A percentile compares a stretch with the other conserved stretches of the same genome.
These are phyloP conservation scores for Oasisia sp. DNA, from an alignment of 2,888 invertebrate species.

Conservation along the genomic window DNA sequence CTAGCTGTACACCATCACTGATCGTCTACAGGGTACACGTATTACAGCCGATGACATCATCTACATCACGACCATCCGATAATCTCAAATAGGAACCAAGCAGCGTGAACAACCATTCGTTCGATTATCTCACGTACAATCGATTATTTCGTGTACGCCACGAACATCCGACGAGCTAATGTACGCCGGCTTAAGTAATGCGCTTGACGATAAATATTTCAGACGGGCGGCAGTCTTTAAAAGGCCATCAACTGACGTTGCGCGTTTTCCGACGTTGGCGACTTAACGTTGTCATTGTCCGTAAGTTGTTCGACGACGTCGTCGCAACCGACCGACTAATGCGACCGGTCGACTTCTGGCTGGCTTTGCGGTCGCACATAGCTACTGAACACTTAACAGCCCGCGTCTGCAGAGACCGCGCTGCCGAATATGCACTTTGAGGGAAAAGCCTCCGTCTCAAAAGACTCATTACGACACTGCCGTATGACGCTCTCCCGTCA, in stretches of 20 bases:
- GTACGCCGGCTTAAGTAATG: not conserved
- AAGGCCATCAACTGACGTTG: not conserved
- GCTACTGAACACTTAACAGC: not conserved
- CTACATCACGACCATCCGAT: not conserved
- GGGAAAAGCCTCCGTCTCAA: not conserved
- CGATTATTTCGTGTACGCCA: not conserved
- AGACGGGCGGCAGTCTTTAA: not conserved
- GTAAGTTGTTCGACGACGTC: not conserved
- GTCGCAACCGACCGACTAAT: not conserved
- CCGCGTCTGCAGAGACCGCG: not conserved
- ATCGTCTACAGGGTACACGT: not conserved
- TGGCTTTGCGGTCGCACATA: not conserved
- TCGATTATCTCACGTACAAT: not conserved
- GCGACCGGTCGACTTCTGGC: not conserved
- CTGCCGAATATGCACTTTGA: not conserved
- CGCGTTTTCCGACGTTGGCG: not conserved
- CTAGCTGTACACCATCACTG: not conserved
- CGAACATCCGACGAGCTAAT: not conserved
- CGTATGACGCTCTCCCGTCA: not conserved
- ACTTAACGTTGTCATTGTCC: not conserved
- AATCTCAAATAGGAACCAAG: not conserved
- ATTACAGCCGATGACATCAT: not conserved
- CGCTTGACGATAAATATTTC: not conserved
- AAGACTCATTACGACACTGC: constrained; percentile 7
- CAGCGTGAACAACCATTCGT: not conserved